Evolutionary conservation across 2,888 invertebrate genomes (phyloP).

Genomic region (Zygogramma bicolorata): DNA sequence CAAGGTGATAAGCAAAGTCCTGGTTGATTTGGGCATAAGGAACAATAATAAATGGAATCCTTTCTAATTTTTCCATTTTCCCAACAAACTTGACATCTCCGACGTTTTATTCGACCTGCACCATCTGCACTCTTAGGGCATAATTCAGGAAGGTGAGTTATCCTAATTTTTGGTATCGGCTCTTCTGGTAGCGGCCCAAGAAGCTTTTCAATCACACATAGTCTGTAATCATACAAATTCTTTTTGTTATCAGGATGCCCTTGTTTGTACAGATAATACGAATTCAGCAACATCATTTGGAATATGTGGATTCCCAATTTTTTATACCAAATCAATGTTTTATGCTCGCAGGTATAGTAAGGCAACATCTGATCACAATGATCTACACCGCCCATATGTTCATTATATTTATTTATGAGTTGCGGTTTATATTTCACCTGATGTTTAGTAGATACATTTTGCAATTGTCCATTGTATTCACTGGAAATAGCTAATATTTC

Average conservation of each 20-base stretch:
- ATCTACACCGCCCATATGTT: too few relatives aligned
- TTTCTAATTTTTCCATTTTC: too few relatives aligned
- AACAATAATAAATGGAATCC: too few relatives aligned
- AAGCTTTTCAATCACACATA: constrained; percentile 32
- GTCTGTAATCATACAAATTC: constrained; percentile 35
- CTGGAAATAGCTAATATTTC: constrained; percentile 47
- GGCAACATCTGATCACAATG: constrained; percentile 40
- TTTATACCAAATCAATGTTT: constrained; percentile 43
- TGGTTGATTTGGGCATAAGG: too few relatives aligned
- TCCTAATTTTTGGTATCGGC: constrained; percentile 11
- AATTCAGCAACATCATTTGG: constrained; percentile 41
- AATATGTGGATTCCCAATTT: constrained; percentile 38
- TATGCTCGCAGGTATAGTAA: constrained; percentile 42
- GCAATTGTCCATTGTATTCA: constrained; percentile 38
- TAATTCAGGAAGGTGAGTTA: too few relatives aligned
- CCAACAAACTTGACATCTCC: too few relatives aligned
- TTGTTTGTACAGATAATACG: constrained; percentile 39
- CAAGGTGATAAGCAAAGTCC: too few relatives aligned
- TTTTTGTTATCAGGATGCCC: constrained; percentile 17
- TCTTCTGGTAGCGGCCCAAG: constrained; percentile 32
- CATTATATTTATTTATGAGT: constrained; percentile 39
- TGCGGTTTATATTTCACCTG: constrained; percentile 27
- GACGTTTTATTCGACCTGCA: too few relatives aligned
- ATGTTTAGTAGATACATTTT: constrained; percentile 23
- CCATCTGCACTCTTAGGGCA: too few relatives aligned